A percentile compares a stretch with the other conserved stretches of the same genome.
Evolutionary conservation across 2,113 vertebrate species (phyloP).

Genomic region (Syngnathus typhle): DNA sequence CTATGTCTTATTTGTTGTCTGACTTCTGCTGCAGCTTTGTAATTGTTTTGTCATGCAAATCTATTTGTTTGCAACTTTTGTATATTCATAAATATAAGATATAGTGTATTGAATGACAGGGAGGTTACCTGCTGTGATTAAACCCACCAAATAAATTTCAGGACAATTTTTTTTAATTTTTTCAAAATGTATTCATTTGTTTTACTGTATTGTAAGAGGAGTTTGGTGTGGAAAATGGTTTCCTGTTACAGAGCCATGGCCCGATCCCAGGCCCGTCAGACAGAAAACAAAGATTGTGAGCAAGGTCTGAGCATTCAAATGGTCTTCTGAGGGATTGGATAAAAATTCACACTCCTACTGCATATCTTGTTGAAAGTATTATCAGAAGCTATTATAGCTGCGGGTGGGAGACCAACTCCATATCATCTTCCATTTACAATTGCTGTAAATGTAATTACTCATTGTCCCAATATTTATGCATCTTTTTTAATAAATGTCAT

Average conservation of each 20-base stretch:
- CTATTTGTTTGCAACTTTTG: not conserved
- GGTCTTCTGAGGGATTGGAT: not conserved
- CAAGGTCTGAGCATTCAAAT: not conserved
- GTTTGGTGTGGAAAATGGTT: not conserved
- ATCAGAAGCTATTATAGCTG: not conserved
- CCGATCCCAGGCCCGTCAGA: not conserved
- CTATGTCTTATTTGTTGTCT: not conserved
- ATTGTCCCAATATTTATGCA: not conserved
- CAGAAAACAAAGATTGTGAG: not conserved
- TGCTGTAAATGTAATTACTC: not conserved
- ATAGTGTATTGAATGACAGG: slow-evolving; percentile 11
- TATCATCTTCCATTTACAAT: not conserved
- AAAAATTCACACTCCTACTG: not conserved
- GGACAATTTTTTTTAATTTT: not conserved
- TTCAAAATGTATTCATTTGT: not conserved
- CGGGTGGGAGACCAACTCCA: not conserved
- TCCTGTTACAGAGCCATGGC: not conserved
- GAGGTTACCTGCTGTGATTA: slow-evolving; percentile 56
- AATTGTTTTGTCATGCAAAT: not conserved
- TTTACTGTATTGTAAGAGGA: not conserved
- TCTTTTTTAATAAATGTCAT: not conserved
- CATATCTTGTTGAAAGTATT: not conserved
- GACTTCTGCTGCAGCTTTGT: not conserved
- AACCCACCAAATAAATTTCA: slow-evolving; percentile 8
- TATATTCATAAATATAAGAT: too few species aligned